Percentiles rank a stretch among this genome's conserved stretches.
Evolutionary conservation across 1,140 invertebrate genomes (phyloP).

Genomic region (Nasonia vitripennis): DNA sequence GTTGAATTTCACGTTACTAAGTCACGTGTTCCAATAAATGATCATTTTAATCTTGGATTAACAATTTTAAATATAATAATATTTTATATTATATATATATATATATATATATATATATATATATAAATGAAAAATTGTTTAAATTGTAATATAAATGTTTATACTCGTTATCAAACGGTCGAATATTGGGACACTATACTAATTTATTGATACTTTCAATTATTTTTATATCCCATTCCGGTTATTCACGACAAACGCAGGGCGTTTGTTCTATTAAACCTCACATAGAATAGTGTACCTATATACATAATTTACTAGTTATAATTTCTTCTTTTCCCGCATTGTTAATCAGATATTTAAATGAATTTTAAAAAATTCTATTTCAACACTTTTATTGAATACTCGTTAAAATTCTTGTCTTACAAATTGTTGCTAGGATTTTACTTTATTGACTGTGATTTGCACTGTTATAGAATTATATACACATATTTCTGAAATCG

Average conservation of each 20-base stretch:
- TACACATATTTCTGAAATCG: background rate
- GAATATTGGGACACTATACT: constrained; percentile 11
- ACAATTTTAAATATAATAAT: background rate
- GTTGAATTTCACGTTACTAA: constrained; percentile 11
- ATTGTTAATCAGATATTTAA: constrained; percentile 8
- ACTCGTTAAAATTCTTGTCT: constrained; percentile 2
- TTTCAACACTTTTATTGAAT: background rate
- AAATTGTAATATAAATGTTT: background rate
- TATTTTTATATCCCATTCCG: constrained; percentile 15
- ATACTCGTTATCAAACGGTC: background rate
- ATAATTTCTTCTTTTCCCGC: constrained; percentile 4
- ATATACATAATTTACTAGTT: background rate
- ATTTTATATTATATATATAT: background rate
- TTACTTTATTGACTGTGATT: constrained; percentile 43
- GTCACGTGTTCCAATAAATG: constrained; percentile 2
- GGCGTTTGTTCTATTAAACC: constrained; percentile 23
- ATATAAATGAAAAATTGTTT: background rate
- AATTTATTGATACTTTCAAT: background rate
- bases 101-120: background rate
- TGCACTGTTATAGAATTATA: constrained; percentile 25
- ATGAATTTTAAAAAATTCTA: background rate
- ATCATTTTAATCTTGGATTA: background rate
- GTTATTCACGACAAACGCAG: constrained; percentile 12
- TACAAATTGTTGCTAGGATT: constrained; percentile 31
- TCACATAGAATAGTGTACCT: background rate